Evolutionary conservation across 2,113 vertebrate genomes (phyloP).

Genomic region (Lota lota): DNA sequence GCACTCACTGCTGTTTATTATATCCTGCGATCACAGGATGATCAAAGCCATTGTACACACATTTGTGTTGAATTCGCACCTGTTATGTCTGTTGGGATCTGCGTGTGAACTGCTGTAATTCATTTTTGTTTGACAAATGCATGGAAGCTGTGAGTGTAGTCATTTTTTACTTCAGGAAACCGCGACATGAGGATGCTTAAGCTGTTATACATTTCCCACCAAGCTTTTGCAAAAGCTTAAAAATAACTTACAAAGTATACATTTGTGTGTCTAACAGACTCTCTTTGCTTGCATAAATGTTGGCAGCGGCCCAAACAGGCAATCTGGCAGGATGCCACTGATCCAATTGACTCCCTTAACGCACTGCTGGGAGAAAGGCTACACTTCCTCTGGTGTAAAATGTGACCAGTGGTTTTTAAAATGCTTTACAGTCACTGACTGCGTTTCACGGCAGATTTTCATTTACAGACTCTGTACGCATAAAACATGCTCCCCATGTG

Average conservation of each 20-base stretch:
- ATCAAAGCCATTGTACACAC: conserved; percentile 6
- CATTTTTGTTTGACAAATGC: not conserved
- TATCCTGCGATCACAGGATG: not conserved
- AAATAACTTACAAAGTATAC: conserved; percentile 21
- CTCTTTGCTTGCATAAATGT: conserved; percentile 54
- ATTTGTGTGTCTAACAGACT: conserved; percentile 41
- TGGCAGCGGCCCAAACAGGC: conserved; percentile 52
- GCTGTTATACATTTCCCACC: not conserved
- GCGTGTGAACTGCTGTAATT: not conserved
- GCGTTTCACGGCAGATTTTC: no score
- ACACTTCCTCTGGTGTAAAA: conserved; percentile 49
- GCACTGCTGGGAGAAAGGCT: conserved; percentile 54
- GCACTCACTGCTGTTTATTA: conserved; percentile 30
- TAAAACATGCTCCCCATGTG: no score
- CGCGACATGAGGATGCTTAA: not conserved
- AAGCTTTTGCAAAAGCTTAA: conserved; percentile 12
- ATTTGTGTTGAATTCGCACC: conserved; percentile 4
- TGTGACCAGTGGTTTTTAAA: not conserved
- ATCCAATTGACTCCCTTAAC: conserved; percentile 61
- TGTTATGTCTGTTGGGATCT: not conserved
- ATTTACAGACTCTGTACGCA: no score
- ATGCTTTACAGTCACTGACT: no score
- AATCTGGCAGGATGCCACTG: conserved; percentile 59
- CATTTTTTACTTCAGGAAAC: not conserved
- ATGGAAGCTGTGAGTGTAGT: not conserved